phyloP scores from a whole-genome alignment of 2,888 invertebrate genomes.

The Nemotelus pantherinus region DNA sequence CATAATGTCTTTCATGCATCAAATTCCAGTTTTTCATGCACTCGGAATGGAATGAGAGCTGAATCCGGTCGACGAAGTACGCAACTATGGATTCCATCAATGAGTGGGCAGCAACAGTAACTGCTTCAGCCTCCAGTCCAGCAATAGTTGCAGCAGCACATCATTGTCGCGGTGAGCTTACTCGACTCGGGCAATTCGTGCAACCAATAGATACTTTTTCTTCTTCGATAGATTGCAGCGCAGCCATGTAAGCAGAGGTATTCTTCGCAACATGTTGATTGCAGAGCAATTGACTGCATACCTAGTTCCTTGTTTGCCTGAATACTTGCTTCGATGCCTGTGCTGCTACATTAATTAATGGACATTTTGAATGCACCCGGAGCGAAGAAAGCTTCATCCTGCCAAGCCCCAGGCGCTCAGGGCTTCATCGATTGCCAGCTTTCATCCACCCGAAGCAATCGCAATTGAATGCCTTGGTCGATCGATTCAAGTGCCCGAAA shows the following conservation, averaged over 20 bases:
- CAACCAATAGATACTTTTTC: neutral
- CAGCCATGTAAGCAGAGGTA: no score
- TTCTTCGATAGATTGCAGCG: neutral
- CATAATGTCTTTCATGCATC: constrained; percentile 17
- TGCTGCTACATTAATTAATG: no score
- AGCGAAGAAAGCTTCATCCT: no score
- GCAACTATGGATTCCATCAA: neutral
- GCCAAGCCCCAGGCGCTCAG: neutral
- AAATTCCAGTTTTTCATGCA: neutral
- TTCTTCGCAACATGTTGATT: no score
- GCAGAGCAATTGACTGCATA: no score
- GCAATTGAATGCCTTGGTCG: neutral
- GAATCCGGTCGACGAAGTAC: neutral
- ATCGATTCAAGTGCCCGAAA: constrained; percentile 3
- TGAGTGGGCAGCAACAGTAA: neutral
- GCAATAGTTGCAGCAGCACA: no score
- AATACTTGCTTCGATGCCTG: no score
- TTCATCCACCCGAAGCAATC: neutral
- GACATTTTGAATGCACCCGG: no score
- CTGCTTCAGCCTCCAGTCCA: no score
- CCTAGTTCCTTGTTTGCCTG: no score
- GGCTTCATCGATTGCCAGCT: neutral
- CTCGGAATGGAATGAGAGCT: neutral
- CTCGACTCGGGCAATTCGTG: neutral
- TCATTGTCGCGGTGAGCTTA: no score